phyloP scores from a whole-genome alignment of 64 coral and sea anemone genomes.

The Stylophora pistillata region DNA sequence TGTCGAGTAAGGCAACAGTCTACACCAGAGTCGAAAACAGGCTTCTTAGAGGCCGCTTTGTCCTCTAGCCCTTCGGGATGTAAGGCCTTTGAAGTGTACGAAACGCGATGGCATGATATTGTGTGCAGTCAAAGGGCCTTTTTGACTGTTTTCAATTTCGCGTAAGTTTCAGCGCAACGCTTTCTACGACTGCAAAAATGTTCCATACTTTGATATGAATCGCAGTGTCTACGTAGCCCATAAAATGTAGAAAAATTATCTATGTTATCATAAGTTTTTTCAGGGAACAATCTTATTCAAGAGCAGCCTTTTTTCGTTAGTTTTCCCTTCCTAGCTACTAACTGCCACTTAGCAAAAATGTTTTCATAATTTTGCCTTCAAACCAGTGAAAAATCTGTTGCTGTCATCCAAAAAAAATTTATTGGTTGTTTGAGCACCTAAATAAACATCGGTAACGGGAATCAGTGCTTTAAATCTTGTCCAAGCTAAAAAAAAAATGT shows the following conservation, averaged over 20 bases:
- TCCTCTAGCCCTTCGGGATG: background rate
- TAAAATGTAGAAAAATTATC: background rate
- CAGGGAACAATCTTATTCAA: background rate
- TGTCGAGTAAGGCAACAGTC: background rate
- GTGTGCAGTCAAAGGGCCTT: background rate
- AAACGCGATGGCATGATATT: background rate
- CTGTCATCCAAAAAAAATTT: background rate
- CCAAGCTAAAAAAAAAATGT: background rate
- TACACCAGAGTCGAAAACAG: background rate
- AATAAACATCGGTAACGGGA: background rate
- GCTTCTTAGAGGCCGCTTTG: background rate
- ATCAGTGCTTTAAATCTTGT: background rate
- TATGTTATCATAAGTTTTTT: background rate
- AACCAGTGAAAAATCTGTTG: constrained; percentile 5
- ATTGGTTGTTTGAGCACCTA: background rate
- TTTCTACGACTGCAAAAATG: background rate
- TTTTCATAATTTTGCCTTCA: constrained; percentile 19
- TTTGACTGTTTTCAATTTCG: background rate
- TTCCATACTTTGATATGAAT: background rate
- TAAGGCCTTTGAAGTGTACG: background rate
- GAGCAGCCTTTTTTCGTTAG: background rate
- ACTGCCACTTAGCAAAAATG: background rate
- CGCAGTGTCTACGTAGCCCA: background rate
- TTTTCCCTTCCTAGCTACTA: background rate
- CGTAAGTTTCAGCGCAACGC: background rate